Conservation (phyloP, 1,140 invertebrate genomes). For the Bombus terrestris region DNA sequence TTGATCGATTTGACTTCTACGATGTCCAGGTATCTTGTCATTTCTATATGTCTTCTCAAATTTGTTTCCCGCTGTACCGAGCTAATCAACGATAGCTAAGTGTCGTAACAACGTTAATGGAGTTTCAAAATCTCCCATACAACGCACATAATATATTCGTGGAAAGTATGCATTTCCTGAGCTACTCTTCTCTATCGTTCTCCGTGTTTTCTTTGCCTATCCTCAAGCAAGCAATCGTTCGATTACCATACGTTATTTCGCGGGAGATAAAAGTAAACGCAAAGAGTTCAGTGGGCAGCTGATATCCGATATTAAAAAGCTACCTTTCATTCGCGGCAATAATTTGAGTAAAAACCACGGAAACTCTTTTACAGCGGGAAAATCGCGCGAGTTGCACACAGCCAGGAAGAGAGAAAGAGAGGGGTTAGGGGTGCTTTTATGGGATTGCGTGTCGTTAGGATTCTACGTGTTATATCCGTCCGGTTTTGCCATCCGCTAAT, state of each 20-base stretch:
- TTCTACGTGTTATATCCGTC: constrained; percentile 34
- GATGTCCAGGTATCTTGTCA: too few species aligned
- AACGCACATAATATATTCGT: too few species aligned
- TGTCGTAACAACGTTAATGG: not conserved
- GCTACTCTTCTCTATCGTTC: not conserved
- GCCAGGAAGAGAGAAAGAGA: not conserved
- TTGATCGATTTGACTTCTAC: too few species aligned
- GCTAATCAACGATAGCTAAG: too few species aligned
- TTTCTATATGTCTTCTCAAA: too few species aligned
- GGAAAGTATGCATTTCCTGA: not conserved
- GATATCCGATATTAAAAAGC: constrained; percentile 1
- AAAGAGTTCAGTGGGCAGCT: too few species aligned
- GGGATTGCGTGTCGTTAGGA: constrained; percentile 43
- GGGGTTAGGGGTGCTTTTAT: constrained; percentile 27
- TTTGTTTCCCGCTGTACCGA: too few species aligned
- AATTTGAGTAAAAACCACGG: constrained; percentile 35
- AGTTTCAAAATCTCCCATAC: not conserved
- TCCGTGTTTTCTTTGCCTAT: too few species aligned
- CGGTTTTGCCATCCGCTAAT: constrained; percentile 60
- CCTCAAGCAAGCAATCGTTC: not conserved
- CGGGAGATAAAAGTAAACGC: not conserved
- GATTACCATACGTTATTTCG: not conserved
- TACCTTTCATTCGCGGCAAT: constrained; percentile 29
- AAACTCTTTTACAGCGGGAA: constrained; percentile 17
- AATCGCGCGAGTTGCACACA: not conserved